phyloP scores from a whole-genome alignment of 2,888 invertebrate genomes.

The Megamerina dolium region DNA sequence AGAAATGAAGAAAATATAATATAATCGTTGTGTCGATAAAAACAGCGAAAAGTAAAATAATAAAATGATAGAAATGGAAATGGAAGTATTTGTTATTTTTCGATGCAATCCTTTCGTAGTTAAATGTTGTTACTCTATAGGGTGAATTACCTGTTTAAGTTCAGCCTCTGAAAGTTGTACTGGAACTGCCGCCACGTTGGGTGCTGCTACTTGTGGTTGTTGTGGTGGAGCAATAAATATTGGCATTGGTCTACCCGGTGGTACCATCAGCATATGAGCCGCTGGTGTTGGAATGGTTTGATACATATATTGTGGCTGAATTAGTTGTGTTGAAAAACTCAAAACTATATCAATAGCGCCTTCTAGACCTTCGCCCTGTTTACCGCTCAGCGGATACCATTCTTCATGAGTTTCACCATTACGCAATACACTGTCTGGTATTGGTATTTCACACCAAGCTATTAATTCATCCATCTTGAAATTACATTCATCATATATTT shows the following conservation, averaged over 20 bases:
- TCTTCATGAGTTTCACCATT: slow-evolving; percentile 93
- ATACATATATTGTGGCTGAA: slow-evolving; percentile 50
- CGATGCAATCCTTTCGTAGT: no score
- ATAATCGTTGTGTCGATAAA: not conserved
- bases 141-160: slow-evolving; percentile 61
- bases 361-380: slow-evolving; percentile 90
- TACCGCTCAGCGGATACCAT: slow-evolving; percentile 90
- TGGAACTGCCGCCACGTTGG: slow-evolving; percentile 24
- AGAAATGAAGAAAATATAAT: slow-evolving; percentile 21
- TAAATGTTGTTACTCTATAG: no score
- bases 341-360: slow-evolving; percentile 89
- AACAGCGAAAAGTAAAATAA: slow-evolving; percentile 3
- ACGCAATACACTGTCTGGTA: slow-evolving; percentile 75
- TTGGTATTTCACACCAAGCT: slow-evolving; percentile 86
- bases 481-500: slow-evolving; percentile 95
- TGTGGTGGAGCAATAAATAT: slow-evolving; percentile 40
- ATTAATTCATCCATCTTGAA: slow-evolving; percentile 94
- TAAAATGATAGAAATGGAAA: no score
- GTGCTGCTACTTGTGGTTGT: slow-evolving; percentile 29
- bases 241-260: slow-evolving; percentile 46
- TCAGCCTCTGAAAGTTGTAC: slow-evolving; percentile 55
- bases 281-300: slow-evolving; percentile 55
- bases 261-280: slow-evolving; percentile 69
- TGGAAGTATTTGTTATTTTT: no score
- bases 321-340: slow-evolving; percentile 57